phyloP scores from a whole-genome alignment of 2,113 vertebrate genomes.

The Phyllostomus discolor region DNA sequence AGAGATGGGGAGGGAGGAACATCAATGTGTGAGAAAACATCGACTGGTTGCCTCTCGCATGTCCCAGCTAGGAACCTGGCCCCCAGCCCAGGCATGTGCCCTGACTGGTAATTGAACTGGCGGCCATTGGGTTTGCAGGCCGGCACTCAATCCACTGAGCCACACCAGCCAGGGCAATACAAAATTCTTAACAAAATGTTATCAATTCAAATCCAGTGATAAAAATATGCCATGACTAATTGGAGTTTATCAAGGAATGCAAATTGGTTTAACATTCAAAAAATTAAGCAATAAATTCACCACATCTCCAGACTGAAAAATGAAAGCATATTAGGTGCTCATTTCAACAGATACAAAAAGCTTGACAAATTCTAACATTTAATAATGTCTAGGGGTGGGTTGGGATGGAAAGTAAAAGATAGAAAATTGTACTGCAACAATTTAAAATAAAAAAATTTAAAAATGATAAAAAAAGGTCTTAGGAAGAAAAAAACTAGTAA shows the following conservation, averaged over 20 bases:
- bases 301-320: not conserved
- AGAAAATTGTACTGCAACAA: too few species aligned
- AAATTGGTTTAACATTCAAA: not conserved
- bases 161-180: too few species aligned
- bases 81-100: too few species aligned
- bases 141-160: too few species aligned
- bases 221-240: not conserved
- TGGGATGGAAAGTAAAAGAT: too few species aligned
- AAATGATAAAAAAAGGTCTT: not conserved
- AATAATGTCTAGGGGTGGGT: not conserved
- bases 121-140: too few species aligned
- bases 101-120: too few species aligned
- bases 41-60: too few species aligned
- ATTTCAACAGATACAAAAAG: not conserved
- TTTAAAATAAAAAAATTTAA: too few species aligned
- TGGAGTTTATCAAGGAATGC: not conserved
- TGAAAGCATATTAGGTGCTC: not conserved
- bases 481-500: not conserved
- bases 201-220: not conserved
- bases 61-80: too few species aligned
- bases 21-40: too few species aligned
- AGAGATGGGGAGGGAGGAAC: too few species aligned
- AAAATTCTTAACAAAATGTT: not conserved
- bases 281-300: not conserved
- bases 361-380: not conserved